Conservation (phyloP, 1,140 invertebrate genomes). For the Carposina sasakii region DNA sequence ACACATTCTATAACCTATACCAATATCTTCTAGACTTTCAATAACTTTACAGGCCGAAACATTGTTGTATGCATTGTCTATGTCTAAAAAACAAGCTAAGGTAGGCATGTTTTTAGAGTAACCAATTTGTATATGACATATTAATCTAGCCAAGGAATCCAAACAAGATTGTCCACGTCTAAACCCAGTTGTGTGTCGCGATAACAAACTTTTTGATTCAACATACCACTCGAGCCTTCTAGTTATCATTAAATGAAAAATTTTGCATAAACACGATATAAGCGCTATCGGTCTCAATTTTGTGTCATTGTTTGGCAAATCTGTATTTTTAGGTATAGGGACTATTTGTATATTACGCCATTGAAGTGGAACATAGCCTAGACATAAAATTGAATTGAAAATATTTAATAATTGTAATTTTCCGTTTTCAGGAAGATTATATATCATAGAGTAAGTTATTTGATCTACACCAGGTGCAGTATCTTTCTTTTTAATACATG, state of each 20-base stretch:
- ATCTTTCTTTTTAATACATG: constrained; percentile 25
- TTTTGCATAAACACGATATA: constrained; percentile 30
- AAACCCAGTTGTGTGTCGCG: constrained; percentile 23
- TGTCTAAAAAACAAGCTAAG: constrained; percentile 27
- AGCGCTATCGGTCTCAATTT: constrained; percentile 27
- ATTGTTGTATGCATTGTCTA: constrained; percentile 32
- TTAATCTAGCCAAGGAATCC: constrained; percentile 19
- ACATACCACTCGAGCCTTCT: constrained; percentile 28
- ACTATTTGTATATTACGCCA: constrained; percentile 17
- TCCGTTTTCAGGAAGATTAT: constrained; percentile 16
- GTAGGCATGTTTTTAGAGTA: constrained; percentile 28
- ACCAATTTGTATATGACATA: constrained; percentile 24
- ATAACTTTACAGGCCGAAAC: constrained; percentile 16
- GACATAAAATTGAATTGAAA: constrained; percentile 13
- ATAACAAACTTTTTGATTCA: constrained; percentile 25
- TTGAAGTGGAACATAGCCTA: constrained; percentile 7
- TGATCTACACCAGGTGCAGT: constrained; percentile 25
- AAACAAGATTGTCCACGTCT: constrained; percentile 24
- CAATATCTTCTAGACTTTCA: constrained; percentile 16
- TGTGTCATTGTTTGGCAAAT: background rate
- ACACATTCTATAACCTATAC: constrained; percentile 16
- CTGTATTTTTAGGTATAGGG: constrained; percentile 14
- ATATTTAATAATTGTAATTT: constrained; percentile 16
- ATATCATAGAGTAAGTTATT: constrained; percentile 32
- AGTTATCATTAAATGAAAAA: constrained; percentile 25